Evolutionary conservation across 2,888 invertebrate genomes (phyloP).

Genomic region (Mongoloraphidia duomilia): DNA sequence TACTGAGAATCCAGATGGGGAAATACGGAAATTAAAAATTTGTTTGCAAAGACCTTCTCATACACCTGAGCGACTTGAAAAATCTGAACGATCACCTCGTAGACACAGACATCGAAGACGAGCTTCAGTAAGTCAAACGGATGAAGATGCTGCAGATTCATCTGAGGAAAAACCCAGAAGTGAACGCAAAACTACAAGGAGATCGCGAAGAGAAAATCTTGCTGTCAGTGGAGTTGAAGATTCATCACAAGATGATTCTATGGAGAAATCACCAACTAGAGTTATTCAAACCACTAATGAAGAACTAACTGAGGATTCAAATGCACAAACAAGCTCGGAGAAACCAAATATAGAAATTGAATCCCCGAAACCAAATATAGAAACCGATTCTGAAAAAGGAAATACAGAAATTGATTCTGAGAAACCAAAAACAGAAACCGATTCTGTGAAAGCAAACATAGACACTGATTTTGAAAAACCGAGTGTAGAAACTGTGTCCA

Average conservation of each 20-base stretch:
- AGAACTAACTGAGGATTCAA: conserved; percentile 19
- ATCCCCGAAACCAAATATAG: conserved; percentile 7
- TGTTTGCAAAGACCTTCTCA: conserved; percentile 43
- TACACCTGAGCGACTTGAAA: conserved; percentile 36
- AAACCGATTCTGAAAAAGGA: conserved; percentile 2
- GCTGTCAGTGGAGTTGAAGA: conserved; percentile 2
- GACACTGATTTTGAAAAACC: conserved; percentile 6
- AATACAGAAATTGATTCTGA: background rate
- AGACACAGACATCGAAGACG: conserved; percentile 31
- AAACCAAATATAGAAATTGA: conserved; percentile 28
- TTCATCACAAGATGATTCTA: conserved; percentile 12
- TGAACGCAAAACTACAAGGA: conserved; percentile 25
- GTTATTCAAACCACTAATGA: conserved; percentile 12
- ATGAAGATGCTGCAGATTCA: conserved; percentile 34
- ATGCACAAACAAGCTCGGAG: conserved; percentile 22
- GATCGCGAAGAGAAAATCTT: conserved; percentile 6
- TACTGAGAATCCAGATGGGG: conserved; percentile 35
- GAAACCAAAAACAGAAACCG: conserved; percentile 8
- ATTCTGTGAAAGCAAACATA: conserved; percentile 1
- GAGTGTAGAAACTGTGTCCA: conserved; percentile 14
- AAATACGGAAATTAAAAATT: conserved; percentile 49
- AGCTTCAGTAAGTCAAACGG: conserved; percentile 33
- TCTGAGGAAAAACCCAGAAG: conserved; percentile 33
- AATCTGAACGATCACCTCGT: conserved; percentile 28
- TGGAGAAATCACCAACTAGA: conserved; percentile 8